A percentile compares a stretch with the other conserved stretches of the same genome.
These are phyloP conservation scores for Numida meleagris DNA, from an alignment of 2,113 vertebrate genomes.

Conservation along the genomic window DNA sequence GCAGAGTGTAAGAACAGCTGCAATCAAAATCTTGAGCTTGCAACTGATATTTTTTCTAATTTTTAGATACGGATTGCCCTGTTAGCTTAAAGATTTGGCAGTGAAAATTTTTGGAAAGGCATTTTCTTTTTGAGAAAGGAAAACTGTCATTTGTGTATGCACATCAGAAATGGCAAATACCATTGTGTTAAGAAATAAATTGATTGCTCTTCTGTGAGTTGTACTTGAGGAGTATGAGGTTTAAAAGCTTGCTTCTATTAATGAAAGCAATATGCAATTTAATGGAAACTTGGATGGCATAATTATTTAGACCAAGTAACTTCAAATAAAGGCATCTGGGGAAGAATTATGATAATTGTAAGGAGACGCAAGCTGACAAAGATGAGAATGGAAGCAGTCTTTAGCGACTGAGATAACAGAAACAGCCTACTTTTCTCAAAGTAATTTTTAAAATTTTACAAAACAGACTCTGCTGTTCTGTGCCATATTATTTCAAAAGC, in stretches of 20 bases:
- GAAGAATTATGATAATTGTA: background rate
- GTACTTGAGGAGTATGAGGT: background rate
- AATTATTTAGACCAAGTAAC: background rate
- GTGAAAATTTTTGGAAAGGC: background rate
- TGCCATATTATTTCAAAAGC: background rate
- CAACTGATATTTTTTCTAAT: background rate
- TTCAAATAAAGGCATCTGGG: background rate
- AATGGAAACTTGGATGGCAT: background rate
- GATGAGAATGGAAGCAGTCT: background rate
- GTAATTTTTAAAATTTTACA: background rate
- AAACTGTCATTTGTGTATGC: background rate
- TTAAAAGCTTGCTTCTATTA: background rate
- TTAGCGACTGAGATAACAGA: rapidly evolving
- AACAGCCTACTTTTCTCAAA: background rate
- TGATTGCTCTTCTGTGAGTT: background rate
- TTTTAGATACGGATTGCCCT: background rate
- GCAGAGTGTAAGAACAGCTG: background rate
- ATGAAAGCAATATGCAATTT: background rate
- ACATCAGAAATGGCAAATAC: background rate
- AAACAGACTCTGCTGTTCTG: background rate
- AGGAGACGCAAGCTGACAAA: background rate
- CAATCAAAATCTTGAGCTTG: background rate
- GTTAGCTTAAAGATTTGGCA: background rate
- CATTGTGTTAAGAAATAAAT: background rate
- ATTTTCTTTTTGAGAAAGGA: background rate